phyloP scores from a whole-genome alignment of 2,113 vertebrate genomes.

The Amblyornis subalaris region DNA sequence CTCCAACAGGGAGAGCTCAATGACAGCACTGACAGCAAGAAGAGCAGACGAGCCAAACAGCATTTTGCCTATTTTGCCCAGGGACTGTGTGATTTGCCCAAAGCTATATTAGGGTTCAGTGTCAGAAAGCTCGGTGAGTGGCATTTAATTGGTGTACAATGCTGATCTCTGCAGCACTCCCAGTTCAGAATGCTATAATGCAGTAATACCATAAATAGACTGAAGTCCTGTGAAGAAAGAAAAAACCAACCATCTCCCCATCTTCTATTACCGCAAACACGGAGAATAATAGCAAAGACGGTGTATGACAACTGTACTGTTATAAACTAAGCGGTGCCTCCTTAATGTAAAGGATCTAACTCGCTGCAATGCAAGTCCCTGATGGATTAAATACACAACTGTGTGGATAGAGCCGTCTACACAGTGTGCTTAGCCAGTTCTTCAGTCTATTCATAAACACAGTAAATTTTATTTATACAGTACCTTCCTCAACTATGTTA shows the following conservation, averaged over 20 bases:
- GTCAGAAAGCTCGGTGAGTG: neutral
- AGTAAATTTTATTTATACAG: constrained; percentile 10
- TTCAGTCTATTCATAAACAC: constrained; percentile 25
- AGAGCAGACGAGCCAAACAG: neutral
- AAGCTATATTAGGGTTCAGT: neutral
- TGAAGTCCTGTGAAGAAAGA: constrained; percentile 11
- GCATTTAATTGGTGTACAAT: neutral
- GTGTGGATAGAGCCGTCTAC: neutral
- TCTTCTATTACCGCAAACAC: neutral
- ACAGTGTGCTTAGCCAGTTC: neutral
- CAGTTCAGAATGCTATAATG: neutral
- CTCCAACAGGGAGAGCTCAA: neutral
- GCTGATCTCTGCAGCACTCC: constrained; percentile 19
- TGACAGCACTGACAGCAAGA: neutral
- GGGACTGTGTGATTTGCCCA: neutral
- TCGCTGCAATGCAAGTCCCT: neutral
- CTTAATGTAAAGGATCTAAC: neutral
- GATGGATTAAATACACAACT: constrained; percentile 26
- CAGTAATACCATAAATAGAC: constrained; percentile 24
- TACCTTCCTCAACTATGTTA: constrained; percentile 39
- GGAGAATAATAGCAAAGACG: neutral
- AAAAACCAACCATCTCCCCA: neutral
- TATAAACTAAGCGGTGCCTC: constrained; percentile 6
- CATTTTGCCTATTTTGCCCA: neutral
- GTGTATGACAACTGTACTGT: neutral